Percentiles rank a stretch among this genome's conserved stretches.
Conservation (phyloP, 2,888 invertebrate species). For the Ommatoiulus sabulosus region DNA sequence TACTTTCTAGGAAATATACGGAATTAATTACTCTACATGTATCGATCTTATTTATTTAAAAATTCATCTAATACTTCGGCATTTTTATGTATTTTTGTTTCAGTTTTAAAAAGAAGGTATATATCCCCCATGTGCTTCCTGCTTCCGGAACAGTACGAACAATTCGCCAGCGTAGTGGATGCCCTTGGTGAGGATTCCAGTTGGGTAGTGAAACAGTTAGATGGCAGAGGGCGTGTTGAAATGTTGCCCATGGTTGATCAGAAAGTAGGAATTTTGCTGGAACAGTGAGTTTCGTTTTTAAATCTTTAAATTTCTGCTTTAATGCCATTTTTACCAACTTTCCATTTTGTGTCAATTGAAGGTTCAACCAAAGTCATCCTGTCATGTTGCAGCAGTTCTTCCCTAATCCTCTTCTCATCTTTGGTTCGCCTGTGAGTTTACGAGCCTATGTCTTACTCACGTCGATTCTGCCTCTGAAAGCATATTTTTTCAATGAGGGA, state of each 20-base stretch:
- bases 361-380: conserved; percentile 53
- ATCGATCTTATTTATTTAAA: too few relatives aligned
- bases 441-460: conserved; percentile 66
- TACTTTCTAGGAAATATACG: too few relatives aligned
- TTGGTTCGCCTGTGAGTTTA: conserved; percentile 65
- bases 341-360: neutral
- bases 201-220: conserved; percentile 62
- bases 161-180: conserved; percentile 64
- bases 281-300: conserved; percentile 26
- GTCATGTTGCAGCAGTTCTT: conserved; percentile 62
- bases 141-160: conserved; percentile 64
- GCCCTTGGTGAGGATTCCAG: conserved; percentile 62
- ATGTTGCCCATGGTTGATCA: conserved; percentile 56
- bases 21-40: too few relatives aligned
- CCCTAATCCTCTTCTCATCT: conserved; percentile 63
- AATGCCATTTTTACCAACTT: neutral
- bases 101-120: conserved; percentile 55
- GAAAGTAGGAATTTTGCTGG: conserved; percentile 25
- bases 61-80: neutral
- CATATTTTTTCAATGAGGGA: conserved; percentile 66
- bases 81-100: neutral
- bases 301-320: neutral
- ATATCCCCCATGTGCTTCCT: conserved; percentile 64
- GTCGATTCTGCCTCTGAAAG: conserved; percentile 66
- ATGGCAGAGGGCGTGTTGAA: conserved; percentile 57